Evolutionary conservation across 2,113 vertebrate genomes (phyloP).

Genomic region (Hippocampus mohnikei): DNA sequence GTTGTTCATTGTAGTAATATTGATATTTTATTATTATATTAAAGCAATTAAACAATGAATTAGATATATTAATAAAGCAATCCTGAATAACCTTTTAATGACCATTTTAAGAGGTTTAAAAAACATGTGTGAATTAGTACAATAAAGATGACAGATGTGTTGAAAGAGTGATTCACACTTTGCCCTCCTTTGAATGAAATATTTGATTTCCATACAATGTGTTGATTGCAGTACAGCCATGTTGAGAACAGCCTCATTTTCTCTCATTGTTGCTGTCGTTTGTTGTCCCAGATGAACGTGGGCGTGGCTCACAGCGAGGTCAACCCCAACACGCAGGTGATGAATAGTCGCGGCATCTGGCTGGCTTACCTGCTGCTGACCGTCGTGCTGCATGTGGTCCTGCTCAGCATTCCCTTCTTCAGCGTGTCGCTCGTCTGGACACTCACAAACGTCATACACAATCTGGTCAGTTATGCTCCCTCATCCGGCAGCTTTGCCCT

Average conservation of each 20-base stretch:
- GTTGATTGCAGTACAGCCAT: neutral
- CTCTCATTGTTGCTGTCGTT: neutral
- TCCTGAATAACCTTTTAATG: neutral
- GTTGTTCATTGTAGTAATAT: too few species aligned
- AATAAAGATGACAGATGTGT: too few species aligned
- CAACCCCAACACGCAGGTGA: conserved; percentile 92
- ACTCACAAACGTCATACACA: conserved; percentile 92
- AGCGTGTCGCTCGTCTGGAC: conserved; percentile 91
- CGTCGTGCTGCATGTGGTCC: conserved; percentile 79
- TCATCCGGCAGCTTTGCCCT: neutral
- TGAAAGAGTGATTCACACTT: too few species aligned
- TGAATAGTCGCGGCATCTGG: conserved; percentile 93
- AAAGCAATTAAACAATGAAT: neutral
- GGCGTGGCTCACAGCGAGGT: conserved; percentile 95
- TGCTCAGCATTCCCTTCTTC: conserved; percentile 93
- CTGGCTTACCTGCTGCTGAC: conserved; percentile 87
- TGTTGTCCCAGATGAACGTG: conserved; percentile 81
- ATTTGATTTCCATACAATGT: too few species aligned
- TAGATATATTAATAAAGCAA: neutral
- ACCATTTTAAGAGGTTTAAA: neutral
- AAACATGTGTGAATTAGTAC: too few species aligned
- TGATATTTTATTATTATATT: neutral
- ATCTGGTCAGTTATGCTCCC: conserved; percentile 77
- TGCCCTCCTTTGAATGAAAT: too few species aligned
- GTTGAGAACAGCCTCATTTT: neutral